These are phyloP conservation scores for Machaerirhynchus nigripectus DNA, from an alignment of 2,113 vertebrate genomes.

Conservation along the genomic window DNA sequence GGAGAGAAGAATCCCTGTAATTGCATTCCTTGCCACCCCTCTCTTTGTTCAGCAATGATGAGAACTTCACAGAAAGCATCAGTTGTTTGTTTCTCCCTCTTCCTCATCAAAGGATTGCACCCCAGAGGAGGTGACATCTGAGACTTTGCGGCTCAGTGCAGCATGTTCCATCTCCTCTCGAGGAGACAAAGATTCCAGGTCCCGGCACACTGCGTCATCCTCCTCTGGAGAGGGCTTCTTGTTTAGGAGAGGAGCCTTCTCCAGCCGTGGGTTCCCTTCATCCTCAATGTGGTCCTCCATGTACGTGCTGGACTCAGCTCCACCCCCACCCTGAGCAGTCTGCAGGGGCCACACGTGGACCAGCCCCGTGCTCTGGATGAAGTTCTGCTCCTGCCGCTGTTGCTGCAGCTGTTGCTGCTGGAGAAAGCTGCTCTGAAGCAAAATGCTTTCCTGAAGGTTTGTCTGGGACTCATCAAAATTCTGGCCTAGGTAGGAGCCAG, in stretches of 20 bases:
- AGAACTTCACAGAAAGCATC: slow-evolving; percentile 56
- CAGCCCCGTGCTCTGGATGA: slow-evolving; percentile 74
- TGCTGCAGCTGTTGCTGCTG: slow-evolving; percentile 69
- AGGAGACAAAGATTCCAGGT: slow-evolving; percentile 87
- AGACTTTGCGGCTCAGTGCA: slow-evolving; percentile 87
- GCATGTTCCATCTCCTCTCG: slow-evolving; percentile 86
- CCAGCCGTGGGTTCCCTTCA: slow-evolving; percentile 78
- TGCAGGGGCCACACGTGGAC: slow-evolving; percentile 87
- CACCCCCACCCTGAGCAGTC: slow-evolving; percentile 67
- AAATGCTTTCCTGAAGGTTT: slow-evolving; percentile 73
- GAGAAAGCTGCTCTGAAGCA: slow-evolving; percentile 66
- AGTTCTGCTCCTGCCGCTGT: slow-evolving; percentile 74
- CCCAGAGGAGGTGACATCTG: slow-evolving; percentile 86
- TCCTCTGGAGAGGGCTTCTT: slow-evolving; percentile 80
- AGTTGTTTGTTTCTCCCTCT: slow-evolving; percentile 84
- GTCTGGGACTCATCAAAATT: slow-evolving; percentile 79
- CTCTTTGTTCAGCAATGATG: slow-evolving; percentile 29
- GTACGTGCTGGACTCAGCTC: slow-evolving; percentile 73
- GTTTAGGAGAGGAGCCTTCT: slow-evolving; percentile 86
- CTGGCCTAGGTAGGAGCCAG: slow-evolving; percentile 83
- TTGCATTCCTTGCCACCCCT: slow-evolving; percentile 29
- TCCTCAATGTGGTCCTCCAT: slow-evolving; percentile 81
- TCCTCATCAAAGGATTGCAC: slow-evolving; percentile 90
- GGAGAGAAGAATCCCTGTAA: slow-evolving; percentile 46
- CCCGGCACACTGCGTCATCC: slow-evolving; percentile 88